A percentile compares a stretch with the other conserved stretches of the same genome.
Evolutionary conservation across 2,888 invertebrate genomes (phyloP).

Genomic region (Eristalis intricaria): DNA sequence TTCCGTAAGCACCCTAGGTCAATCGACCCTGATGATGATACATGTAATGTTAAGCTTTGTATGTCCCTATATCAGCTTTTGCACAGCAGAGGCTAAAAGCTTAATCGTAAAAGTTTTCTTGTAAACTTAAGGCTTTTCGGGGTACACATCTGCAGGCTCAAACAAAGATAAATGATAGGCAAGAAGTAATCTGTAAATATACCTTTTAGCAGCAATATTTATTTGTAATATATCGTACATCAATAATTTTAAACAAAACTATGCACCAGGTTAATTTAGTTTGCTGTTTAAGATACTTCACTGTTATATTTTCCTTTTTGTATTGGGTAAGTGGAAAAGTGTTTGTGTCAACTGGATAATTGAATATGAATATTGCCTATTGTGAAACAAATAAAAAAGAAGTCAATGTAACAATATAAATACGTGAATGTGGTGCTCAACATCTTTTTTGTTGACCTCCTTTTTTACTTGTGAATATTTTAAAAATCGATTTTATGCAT

Average conservation of each 20-base stretch:
- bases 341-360: not conserved
- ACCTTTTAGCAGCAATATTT: not conserved
- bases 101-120: not conserved
- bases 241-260: not conserved
- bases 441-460: not conserved
- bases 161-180: not conserved
- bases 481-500: not conserved
- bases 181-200: not conserved
- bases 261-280: not conserved
- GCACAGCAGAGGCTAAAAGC: not conserved
- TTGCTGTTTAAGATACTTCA: not conserved
- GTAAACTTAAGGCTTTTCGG: not conserved
- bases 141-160: not conserved
- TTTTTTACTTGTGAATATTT: not conserved
- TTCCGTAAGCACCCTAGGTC: not conserved
- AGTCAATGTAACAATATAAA: not conserved
- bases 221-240: not conserved
- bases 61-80: not conserved
- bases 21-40: not conserved
- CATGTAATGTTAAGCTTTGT: not conserved
- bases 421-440: not conserved
- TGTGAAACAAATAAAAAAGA: not conserved
- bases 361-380: not conserved
- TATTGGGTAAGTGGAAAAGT: slow-evolving; percentile 2
- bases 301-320: not conserved